Percentiles rank a stretch among this genome's conserved stretches.
These are phyloP conservation scores for Microdon myrmicae DNA, from an alignment of 2,888 invertebrate species.

Conservation along the genomic window DNA sequence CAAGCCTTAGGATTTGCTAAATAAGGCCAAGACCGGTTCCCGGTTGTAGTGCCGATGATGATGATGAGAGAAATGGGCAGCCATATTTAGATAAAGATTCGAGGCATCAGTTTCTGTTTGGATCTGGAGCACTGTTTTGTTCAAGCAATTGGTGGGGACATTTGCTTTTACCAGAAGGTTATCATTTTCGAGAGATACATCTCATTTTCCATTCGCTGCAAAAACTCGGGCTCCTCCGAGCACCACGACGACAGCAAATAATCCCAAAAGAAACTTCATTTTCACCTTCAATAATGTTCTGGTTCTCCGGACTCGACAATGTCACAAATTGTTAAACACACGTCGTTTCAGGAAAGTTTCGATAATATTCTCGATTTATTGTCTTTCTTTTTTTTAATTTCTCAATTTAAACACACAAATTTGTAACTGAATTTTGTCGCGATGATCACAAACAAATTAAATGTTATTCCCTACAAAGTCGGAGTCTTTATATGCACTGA, in stretches of 20 bases:
- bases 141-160: slow-evolving; percentile 74
- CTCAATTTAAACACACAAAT: slow-evolving; percentile 2
- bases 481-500: slow-evolving; percentile 91
- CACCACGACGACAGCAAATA: slow-evolving; percentile 16
- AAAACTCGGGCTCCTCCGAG: too few species aligned
- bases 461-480: slow-evolving; percentile 66
- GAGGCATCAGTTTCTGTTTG: slow-evolving; percentile 83
- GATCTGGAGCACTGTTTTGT: slow-evolving; percentile 81
- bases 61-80: slow-evolving; percentile 86
- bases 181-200: too few species aligned
- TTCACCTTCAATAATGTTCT: slow-evolving; percentile 10
- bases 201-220: too few species aligned
- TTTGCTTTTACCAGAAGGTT: too few species aligned
- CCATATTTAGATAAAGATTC: slow-evolving; percentile 87
- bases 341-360: too few species aligned
- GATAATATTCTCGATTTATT: slow-evolving; percentile 21
- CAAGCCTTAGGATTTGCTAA: too few species aligned
- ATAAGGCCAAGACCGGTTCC: too few species aligned
- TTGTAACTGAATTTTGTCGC: slow-evolving; percentile 7
- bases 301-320: neutral
- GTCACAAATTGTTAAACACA: too few species aligned
- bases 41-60: too few species aligned
- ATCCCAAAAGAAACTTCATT: slow-evolving; percentile 27
- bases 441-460: slow-evolving; percentile 68
- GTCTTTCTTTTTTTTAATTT: neutral